These are phyloP conservation scores for Otis tarda DNA, from an alignment of 2,113 vertebrate species.

Conservation along the genomic window DNA sequence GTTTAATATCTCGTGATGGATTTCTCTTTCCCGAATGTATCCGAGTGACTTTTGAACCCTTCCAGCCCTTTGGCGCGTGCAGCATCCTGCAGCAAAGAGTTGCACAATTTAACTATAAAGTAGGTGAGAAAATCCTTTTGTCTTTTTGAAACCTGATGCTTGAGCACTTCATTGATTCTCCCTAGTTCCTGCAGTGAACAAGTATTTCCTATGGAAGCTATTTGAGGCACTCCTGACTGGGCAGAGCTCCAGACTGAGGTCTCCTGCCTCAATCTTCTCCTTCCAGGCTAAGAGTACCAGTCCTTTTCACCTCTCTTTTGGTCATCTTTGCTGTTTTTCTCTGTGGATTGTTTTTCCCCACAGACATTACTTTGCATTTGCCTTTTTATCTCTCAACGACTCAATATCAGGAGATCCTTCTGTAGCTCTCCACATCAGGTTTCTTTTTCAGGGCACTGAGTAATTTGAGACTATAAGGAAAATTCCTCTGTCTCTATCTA, in stretches of 20 bases:
- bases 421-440: neutral
- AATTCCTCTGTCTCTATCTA: neutral
- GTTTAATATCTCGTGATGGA: neutral
- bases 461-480: neutral
- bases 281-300: neutral
- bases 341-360: neutral
- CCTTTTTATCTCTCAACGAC: neutral
- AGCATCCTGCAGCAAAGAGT: neutral
- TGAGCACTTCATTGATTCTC: neutral
- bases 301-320: neutral
- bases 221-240: neutral
- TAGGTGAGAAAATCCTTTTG: neutral
- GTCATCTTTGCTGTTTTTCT: neutral
- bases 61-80: neutral
- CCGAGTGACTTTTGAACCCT: neutral
- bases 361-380: neutral
- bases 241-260: neutral
- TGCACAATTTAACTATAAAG: neutral
- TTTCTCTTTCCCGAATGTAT: neutral
- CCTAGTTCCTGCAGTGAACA: neutral
- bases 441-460: neutral
- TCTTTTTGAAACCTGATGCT: neutral
- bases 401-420: neutral
- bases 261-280: neutral
- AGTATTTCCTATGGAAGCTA: accelerated